These are phyloP conservation scores for Rynchops niger DNA, from an alignment of 2,113 vertebrate genomes.

Conservation along the genomic window DNA sequence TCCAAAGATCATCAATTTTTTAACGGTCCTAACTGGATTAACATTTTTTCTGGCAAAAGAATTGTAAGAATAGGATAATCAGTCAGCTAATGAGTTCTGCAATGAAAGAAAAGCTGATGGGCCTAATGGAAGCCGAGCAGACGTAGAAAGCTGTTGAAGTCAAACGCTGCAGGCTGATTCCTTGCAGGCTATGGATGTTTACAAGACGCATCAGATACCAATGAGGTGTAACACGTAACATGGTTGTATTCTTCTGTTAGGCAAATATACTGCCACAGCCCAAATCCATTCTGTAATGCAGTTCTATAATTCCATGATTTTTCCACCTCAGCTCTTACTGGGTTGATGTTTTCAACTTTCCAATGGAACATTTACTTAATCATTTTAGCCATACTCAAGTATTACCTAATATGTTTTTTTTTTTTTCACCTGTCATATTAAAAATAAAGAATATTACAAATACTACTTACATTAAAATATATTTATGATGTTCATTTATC, in stretches of 20 bases:
- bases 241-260: background rate
- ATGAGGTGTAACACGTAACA: background rate
- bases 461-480: background rate
- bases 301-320: background rate
- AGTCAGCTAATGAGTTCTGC: background rate
- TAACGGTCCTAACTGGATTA: background rate
- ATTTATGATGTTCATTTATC: background rate
- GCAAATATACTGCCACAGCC: background rate
- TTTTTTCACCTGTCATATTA: background rate
- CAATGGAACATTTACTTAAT: background rate
- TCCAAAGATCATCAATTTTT: background rate
- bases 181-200: background rate
- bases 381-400: background rate
- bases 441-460: background rate
- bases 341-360: background rate
- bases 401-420: background rate
- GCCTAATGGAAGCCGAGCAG: background rate
- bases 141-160: background rate
- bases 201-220: background rate
- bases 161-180: background rate
- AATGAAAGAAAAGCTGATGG: background rate
- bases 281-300: background rate
- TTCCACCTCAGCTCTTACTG: background rate
- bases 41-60: background rate
- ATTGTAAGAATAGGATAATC: background rate